Evolutionary conservation across 1,140 invertebrate species (phyloP).

Genomic region (Orchestia grillus): DNA sequence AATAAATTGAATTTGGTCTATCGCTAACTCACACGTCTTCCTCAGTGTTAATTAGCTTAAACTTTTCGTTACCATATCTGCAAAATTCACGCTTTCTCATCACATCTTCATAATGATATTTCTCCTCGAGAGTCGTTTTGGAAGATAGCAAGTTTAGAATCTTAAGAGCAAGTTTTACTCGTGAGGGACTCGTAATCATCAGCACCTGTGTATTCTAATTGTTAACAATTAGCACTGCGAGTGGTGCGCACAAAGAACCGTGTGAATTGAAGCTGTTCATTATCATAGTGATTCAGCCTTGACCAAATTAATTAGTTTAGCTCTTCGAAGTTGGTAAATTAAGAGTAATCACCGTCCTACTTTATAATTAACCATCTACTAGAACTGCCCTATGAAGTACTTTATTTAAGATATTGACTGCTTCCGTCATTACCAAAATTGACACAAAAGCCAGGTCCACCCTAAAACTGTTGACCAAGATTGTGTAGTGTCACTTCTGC

Average conservation of each 20-base stretch:
- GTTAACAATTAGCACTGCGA: background rate
- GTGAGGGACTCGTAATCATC: background rate
- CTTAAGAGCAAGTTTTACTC: background rate
- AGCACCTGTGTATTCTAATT: background rate
- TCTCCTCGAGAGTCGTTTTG: background rate
- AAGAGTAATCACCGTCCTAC: background rate
- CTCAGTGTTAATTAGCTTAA: background rate
- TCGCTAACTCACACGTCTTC: background rate
- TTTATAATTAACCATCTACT: slow-evolving; percentile 1
- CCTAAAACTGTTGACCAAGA: background rate
- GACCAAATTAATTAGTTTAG: slow-evolving; percentile 1
- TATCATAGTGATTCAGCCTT: background rate
- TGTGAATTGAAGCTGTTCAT: background rate
- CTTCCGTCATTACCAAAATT: background rate
- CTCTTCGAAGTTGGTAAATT: background rate
- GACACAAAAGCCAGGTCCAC: background rate
- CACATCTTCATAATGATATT: background rate
- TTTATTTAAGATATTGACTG: background rate
- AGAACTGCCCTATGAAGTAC: background rate
- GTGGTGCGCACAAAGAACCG: background rate
- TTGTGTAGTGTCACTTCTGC: background rate
- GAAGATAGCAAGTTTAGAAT: background rate
- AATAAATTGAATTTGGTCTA: background rate
- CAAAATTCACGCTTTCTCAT: background rate
- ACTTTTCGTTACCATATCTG: background rate